Evolutionary conservation across 2,888 invertebrate genomes (phyloP), one percentile per base, ranked within the genome.

Genomic region (Crioceris asparagi): DNA sequence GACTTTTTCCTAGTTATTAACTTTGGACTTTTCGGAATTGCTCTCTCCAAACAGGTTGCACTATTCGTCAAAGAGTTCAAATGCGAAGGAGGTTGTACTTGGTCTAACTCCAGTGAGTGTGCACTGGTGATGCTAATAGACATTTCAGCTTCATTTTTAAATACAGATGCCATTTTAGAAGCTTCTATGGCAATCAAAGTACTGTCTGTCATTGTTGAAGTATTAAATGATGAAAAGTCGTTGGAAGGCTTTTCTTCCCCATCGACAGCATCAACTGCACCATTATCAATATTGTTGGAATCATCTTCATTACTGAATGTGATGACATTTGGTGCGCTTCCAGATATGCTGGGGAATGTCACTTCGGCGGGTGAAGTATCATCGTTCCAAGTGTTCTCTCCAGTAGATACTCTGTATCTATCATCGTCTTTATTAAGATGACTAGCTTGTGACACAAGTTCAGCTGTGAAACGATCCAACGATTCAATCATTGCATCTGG

Each of bases 291-390:
- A 21, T 38, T 37, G 16, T 43, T 38, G 3, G 57, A 10, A 60
- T 61, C 48, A 55, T 48, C 47, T 32, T 80, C 77, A 49, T 77
- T 77, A 37, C 72, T 72, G 40, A 82, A 73, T 0, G 84, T 82
- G 0, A 75, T 72, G 2, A 79, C 71, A 52, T 80, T 67, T 1
- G 83, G 85, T 0, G 77, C 77, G 21, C 83, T 80, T 19, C 81
- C 75, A 47, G 84, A 84, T 36, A 86, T 75, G 33, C 83, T 85
- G 0, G 86, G 86, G 59, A 85, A 85, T 0, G 85, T 83, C 19
- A 83, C 69, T 56, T 84, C 83, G 57, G 83, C 83, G 0, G 81
- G 81, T 35, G 78, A 78, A 1, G 80, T 77, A 58, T 83, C 80
- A 37, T 86, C 85, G 53, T 82, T 83, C 85, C 86, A 86, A 0